Evolutionary conservation across 1,140 invertebrate species (phyloP).

Genomic region (Thaumetopoea pityocampa): DNA sequence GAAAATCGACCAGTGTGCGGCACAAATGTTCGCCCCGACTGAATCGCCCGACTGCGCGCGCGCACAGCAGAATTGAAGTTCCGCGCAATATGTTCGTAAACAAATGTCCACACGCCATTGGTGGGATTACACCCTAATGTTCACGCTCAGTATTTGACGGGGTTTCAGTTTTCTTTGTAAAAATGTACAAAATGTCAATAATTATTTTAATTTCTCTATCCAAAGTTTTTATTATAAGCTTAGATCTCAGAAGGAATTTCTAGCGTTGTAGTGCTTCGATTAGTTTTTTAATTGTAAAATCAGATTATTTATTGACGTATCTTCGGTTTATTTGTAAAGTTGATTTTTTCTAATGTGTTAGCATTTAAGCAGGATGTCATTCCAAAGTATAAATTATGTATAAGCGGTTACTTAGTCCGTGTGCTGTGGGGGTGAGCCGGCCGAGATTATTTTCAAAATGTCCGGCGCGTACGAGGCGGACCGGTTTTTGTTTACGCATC

Average conservation of each 20-base stretch:
- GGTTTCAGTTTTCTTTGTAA: constrained; percentile 58
- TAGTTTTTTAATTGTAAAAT: constrained; percentile 61
- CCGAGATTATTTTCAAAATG: constrained; percentile 44
- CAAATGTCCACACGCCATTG: too few species aligned
- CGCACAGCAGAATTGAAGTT: too few species aligned
- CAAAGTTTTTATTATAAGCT: constrained; percentile 72
- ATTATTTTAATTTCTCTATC: constrained; percentile 68
- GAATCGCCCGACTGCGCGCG: too few species aligned
- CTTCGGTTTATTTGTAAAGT: constrained; percentile 58
- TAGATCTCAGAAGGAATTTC: constrained; percentile 69
- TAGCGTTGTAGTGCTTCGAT: constrained; percentile 40
- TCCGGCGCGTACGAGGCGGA: constrained; percentile 35
- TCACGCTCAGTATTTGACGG: constrained; percentile 46
- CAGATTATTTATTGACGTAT: constrained; percentile 69
- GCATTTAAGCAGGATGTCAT: constrained; percentile 57
- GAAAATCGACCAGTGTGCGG: too few species aligned
- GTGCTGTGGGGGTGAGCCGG: constrained; percentile 35
- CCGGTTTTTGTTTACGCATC: constrained; percentile 69
- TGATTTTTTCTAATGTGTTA: constrained; percentile 41
- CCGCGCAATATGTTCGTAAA: too few species aligned
- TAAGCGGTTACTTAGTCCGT: constrained; percentile 39
- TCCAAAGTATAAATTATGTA: constrained; percentile 55
- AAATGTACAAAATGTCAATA: constrained; percentile 72
- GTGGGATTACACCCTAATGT: constrained; percentile 8
- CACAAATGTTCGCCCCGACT: too few species aligned